Percentiles rank a stretch among this genome's conserved stretches.
These are phyloP conservation scores for Clarias macrocephalus DNA, from an alignment of 2,113 vertebrate genomes.

Conservation along the genomic window DNA sequence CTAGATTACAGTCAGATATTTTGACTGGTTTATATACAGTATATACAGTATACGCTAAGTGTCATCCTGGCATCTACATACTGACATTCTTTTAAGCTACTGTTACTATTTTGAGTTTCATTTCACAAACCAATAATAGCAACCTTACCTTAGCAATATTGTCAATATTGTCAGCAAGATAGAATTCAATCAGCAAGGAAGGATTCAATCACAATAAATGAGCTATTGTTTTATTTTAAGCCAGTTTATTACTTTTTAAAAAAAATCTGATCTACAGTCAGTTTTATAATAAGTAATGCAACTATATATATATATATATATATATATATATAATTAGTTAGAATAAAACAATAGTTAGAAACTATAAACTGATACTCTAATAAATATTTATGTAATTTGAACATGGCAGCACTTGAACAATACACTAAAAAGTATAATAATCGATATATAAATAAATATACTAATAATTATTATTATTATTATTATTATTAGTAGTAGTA, in stretches of 20 bases:
- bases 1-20: background rate
- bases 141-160: background rate
- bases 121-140: background rate
- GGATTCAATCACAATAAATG: background rate
- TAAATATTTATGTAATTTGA: background rate
- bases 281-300: background rate
- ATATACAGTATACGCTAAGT: background rate
- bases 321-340: background rate
- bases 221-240: background rate
- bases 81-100: background rate
- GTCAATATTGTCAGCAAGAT: no score
- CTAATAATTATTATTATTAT: no score
- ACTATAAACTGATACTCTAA: background rate
- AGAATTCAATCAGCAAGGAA: background rate
- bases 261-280: background rate
- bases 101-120: background rate
- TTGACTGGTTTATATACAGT: background rate
- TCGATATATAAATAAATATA: no score
- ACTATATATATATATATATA: background rate
- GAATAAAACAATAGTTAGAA: no score
- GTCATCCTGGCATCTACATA: slow-evolving; percentile 1
- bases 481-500: no score
- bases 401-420: background rate
- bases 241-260: background rate
- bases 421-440: background rate